Base-by-base conservation (phyloP, 2,113 vertebrate species). In the Centropristis striata region DNA sequence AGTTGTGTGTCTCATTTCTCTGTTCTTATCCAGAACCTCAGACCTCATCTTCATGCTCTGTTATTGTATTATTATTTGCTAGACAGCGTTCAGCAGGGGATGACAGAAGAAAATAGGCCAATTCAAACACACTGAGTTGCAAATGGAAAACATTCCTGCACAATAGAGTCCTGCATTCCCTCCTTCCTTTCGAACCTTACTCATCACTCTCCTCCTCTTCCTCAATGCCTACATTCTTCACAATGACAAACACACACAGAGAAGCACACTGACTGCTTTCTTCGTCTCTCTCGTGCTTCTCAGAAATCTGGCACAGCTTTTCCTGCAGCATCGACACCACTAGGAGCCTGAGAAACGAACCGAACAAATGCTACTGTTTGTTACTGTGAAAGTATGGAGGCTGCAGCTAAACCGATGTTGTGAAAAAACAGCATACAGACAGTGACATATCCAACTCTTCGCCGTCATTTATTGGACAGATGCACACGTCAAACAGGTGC, bases 141-240 rank as follows among this genome's bases (percentile, higher is more conserved):
- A 64, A 83, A 32, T 80, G 64, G 66, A 78, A 85, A 87, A 64
- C 57, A 71, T 41, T 75, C 65, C 39, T 47, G 50, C 60, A 61
- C 71, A 50, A 63, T 8, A 49, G 63, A 78, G 51, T 67, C 51
- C 51, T 57, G 37, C 54, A 60, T 64, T 64, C 49, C 51, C 71
- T 73, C 25, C n/a, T 47, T 28, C 20, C 14, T 59, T 68, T 42
- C 42, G 85, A 69, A 86, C 51, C 71, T 83, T 76, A 44, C 75
- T 82, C 80, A 80, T 84, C 71, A 55, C 41, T 70, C 58, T 47
- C 42, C 39, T 55, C 36, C 67, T 71, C 70, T 49, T 83, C 76
- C 42, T 79, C 82, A 88, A 78, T 75, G 71, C 54, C 71, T 15
- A 13, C 71, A 85, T 83, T 87, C 46, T 84, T 75, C 74, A 49